Percentiles rank a stretch among this genome's conserved stretches.
These are phyloP conservation scores for Oostethus manadensis DNA, from an alignment of 2,113 vertebrate species.

Conservation along the genomic window DNA sequence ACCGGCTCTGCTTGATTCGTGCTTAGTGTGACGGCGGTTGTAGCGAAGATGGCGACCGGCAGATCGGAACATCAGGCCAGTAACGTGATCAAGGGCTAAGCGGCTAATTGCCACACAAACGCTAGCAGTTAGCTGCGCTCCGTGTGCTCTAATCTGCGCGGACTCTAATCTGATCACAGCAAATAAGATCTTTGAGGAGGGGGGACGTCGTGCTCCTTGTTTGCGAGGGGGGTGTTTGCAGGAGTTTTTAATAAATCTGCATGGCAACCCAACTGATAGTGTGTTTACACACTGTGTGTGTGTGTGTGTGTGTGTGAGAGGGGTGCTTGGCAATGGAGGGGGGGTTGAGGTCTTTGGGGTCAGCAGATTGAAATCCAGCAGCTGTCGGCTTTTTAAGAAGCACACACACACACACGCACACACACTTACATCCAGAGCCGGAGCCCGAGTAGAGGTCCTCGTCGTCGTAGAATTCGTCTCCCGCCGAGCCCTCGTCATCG, in stretches of 20 bases:
- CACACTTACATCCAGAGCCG: constrained; percentile 75
- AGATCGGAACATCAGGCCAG: constrained; percentile 50
- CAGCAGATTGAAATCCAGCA: constrained; percentile 64
- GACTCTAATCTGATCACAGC: constrained; percentile 66
- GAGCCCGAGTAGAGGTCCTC: constrained; percentile 78
- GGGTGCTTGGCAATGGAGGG: constrained; percentile 3
- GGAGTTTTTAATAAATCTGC: constrained; percentile 26
- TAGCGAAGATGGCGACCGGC: constrained; percentile 4
- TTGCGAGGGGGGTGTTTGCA: constrained; percentile 30
- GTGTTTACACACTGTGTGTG: constrained; percentile 8
- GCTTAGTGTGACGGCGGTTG: too few species aligned
- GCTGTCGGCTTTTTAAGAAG: constrained; percentile 57
- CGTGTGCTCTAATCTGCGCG: constrained; percentile 56
- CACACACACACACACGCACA: constrained; percentile 29
- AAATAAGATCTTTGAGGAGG: constrained; percentile 56
- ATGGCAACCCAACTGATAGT: constrained; percentile 11
- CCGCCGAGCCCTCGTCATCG: constrained; percentile 69
- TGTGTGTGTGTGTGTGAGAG: constrained; percentile 6
- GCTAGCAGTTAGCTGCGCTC: constrained; percentile 21
- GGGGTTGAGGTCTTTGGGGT: constrained; percentile 34
- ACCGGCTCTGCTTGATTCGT: too few species aligned
- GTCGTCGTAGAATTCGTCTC: constrained; percentile 68
- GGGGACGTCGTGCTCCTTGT: constrained; percentile 23
- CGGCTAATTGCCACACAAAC: constrained; percentile 49
- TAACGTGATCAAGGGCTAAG: constrained; percentile 51